Evolutionary conservation across 2,113 vertebrate species (phyloP).

Genomic region (Fregetta grallaria): DNA sequence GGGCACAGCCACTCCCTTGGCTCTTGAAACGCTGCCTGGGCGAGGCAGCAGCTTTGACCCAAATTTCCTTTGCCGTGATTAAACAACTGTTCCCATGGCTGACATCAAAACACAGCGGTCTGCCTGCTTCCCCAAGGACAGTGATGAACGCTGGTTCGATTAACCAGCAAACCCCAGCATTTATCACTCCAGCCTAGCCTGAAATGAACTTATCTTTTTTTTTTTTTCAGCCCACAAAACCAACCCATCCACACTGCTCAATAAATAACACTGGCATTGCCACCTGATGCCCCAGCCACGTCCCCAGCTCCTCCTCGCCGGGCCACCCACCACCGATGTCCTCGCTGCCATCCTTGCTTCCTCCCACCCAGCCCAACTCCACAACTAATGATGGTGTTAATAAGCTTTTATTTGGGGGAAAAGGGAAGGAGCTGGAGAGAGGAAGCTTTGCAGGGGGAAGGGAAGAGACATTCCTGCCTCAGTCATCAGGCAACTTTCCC

Average conservation of each 20-base stretch:
- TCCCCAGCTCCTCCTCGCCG: not conserved
- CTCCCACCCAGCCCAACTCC: not conserved
- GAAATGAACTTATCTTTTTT: not conserved
- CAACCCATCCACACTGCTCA: not conserved
- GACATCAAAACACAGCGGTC: not conserved
- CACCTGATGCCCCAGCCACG: not conserved
- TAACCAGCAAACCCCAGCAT: not conserved
- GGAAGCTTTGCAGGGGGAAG: not conserved
- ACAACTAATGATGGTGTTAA: not conserved
- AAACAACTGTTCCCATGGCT: not conserved
- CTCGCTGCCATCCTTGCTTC: not conserved
- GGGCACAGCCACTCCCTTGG: not conserved
- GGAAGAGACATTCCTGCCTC: conserved; percentile 23
- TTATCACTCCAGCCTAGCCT: not conserved
- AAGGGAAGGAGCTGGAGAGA: not conserved
- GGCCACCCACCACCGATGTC: not conserved
- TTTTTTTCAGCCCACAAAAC: not conserved
- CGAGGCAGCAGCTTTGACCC: not conserved
- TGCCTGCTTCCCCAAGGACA: not conserved
- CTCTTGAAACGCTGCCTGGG: not conserved
- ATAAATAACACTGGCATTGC: not conserved
- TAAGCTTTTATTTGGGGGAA: not conserved
- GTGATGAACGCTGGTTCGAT: rapidly evolving
- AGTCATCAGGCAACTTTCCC: not conserved
- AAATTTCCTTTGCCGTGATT: not conserved